These are phyloP conservation scores for Amphiura filiformis DNA, from an alignment of 35 echinoderm and acorn worm genomes.

Conservation along the genomic window DNA sequence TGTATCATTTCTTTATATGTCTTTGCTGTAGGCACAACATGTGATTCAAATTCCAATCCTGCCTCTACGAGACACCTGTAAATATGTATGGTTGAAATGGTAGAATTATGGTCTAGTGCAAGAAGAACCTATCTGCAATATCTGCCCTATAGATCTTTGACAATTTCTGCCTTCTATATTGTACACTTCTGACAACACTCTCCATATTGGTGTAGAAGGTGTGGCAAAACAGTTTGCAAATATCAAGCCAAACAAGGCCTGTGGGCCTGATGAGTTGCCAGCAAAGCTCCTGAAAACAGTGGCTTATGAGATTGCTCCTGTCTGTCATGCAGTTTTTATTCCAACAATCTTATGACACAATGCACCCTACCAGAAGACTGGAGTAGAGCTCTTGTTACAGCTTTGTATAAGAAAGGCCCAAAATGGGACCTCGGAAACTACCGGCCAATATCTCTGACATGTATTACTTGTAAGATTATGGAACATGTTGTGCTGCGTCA, in stretches of 20 bases:
- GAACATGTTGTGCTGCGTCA: constrained; percentile 46
- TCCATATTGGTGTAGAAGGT: too few species aligned
- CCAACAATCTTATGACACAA: constrained; percentile 40
- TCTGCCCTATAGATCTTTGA: too few species aligned
- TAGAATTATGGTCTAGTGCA: too few species aligned
- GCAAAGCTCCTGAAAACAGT: too few species aligned
- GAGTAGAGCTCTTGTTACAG: constrained; percentile 35
- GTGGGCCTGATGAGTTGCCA: too few species aligned
- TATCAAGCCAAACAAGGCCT: constrained; percentile 4
- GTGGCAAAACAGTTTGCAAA: too few species aligned
- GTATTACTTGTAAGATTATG: constrained; percentile 51
- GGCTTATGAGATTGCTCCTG: constrained; percentile 34
- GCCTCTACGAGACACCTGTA: constrained; percentile 22
- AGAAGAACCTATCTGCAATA: too few species aligned
- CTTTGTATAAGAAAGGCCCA: constrained; percentile 46
- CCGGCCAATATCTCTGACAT: constrained; percentile 45
- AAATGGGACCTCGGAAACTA: constrained; percentile 37
- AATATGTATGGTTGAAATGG: too few species aligned
- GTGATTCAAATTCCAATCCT: constrained; percentile 44
- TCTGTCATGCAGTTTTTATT: constrained; percentile 37
- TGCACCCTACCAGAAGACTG: constrained; percentile 36
- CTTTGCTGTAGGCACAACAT: constrained; percentile 20
- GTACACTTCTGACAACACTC: too few species aligned
- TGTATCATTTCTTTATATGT: constrained; percentile 35
- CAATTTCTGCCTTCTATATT: too few species aligned